Conservation (phyloP, 2,888 invertebrate species). For the Maniola hyperantus region DNA sequence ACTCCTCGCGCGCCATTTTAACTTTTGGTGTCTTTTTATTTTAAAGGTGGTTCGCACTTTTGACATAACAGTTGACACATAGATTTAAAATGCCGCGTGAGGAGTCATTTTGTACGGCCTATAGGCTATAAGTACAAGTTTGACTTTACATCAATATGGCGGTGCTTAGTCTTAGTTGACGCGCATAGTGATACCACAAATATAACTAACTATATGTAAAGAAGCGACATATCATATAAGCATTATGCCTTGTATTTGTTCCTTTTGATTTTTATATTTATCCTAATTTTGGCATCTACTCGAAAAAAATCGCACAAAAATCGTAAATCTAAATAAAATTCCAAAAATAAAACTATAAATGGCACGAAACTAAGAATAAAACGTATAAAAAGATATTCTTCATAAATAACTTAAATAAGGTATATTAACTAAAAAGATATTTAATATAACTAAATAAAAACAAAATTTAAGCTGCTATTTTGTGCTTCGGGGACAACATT, state of each 20-base stretch:
- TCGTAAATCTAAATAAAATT: neutral
- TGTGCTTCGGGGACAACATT: conserved; percentile 15
- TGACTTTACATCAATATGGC: too few species aligned
- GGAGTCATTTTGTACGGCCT: too few species aligned
- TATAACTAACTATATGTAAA: too few species aligned
- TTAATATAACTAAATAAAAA: neutral
- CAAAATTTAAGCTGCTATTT: conserved; percentile 10
- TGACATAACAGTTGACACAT: too few species aligned
- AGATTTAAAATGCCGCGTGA: too few species aligned
- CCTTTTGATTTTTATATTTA: neutral
- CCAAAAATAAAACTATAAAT: neutral
- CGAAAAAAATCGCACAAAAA: conserved; percentile 2
- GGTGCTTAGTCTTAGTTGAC: too few species aligned
- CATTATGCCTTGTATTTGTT: neutral
- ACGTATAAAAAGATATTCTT: neutral
- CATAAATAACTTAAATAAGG: neutral
- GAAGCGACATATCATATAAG: too few species aligned
- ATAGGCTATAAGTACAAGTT: too few species aligned
- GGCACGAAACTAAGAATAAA: conserved; percentile 7
- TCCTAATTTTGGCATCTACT: neutral
- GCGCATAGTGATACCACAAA: too few species aligned
- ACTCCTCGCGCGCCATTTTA: too few species aligned
- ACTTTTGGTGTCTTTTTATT: too few species aligned
- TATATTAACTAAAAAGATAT: neutral
- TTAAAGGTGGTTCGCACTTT: too few species aligned